These are phyloP conservation scores for Aethina tumida DNA, from an alignment of 1,140 invertebrate species.

Conservation along the genomic window DNA sequence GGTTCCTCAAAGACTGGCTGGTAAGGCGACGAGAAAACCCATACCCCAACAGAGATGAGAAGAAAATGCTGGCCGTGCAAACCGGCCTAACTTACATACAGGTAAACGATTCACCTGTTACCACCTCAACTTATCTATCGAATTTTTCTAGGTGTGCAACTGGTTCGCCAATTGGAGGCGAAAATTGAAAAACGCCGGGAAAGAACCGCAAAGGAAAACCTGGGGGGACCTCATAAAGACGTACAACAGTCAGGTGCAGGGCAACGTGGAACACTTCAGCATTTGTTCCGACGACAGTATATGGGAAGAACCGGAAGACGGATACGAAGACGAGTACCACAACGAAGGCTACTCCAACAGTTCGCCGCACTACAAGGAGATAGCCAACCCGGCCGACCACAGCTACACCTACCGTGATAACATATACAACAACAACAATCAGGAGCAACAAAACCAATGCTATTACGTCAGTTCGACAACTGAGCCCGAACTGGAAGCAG, in stretches of 20 bases:
- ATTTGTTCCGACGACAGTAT: constrained; percentile 64
- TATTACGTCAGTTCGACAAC: constrained; percentile 36
- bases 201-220: constrained; percentile 49
- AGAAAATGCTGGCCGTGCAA: constrained; percentile 54
- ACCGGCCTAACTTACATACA: constrained; percentile 62
- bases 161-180: constrained; percentile 69
- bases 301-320: constrained; percentile 50
- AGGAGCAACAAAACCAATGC: constrained; percentile 26
- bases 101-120: constrained; percentile 31
- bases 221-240: constrained; percentile 63
- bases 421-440: constrained; percentile 14
- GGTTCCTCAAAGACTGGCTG: constrained; percentile 61
- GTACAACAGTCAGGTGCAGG: constrained; percentile 58
- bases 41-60: constrained; percentile 61
- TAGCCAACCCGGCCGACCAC: constrained; percentile 19
- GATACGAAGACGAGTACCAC: constrained; percentile 11
- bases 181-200: constrained; percentile 59
- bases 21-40: constrained; percentile 59
- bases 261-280: constrained; percentile 64
- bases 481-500: constrained; percentile 25
- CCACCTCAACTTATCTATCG: constrained; percentile 1
- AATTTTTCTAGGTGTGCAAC: constrained; percentile 51
- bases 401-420: constrained; percentile 18
- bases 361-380: constrained; percentile 7
- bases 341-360: constrained; percentile 14